Conservation (phyloP, 2,113 vertebrate genomes). For the Tringa solitaria region DNA sequence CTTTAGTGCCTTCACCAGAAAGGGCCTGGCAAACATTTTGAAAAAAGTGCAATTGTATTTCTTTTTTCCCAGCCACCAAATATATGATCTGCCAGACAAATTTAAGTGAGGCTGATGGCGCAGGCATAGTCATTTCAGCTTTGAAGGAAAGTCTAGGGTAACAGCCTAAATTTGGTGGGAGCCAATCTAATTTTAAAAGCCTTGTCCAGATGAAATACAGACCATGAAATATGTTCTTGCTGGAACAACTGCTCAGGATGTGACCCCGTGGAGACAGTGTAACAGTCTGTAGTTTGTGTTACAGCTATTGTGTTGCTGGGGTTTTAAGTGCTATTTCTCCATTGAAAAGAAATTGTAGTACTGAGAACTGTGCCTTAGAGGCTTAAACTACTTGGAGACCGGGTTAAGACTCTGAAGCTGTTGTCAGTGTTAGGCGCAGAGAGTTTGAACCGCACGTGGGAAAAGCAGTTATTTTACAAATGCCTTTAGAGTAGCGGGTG, state of each 20-base stretch:
- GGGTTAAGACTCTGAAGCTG: background rate
- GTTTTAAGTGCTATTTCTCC: background rate
- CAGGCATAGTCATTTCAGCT: background rate
- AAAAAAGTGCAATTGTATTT: background rate
- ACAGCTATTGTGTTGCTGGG: background rate
- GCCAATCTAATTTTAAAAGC: slow-evolving; percentile 4
- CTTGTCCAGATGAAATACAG: background rate
- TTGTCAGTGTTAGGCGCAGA: background rate
- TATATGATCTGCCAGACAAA: background rate
- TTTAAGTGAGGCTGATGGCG: background rate
- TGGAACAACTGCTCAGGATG: background rate
- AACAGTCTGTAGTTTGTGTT: background rate
- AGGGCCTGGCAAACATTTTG: background rate
- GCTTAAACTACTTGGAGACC: background rate
- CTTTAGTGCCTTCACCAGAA: background rate
- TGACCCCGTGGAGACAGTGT: background rate
- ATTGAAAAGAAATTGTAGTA: background rate
- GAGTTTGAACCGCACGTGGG: background rate
- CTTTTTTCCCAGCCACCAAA: background rate
- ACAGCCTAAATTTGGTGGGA: background rate
- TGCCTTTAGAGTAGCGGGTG: background rate
- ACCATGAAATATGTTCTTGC: background rate
- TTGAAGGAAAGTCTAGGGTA: background rate
- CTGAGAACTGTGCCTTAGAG: background rate
- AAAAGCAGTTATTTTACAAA: background rate